Percentiles rank a stretch among this genome's conserved stretches.
Evolutionary conservation across 1,140 invertebrate genomes (phyloP).

Genomic region (Tetramorium parvispinum): DNA sequence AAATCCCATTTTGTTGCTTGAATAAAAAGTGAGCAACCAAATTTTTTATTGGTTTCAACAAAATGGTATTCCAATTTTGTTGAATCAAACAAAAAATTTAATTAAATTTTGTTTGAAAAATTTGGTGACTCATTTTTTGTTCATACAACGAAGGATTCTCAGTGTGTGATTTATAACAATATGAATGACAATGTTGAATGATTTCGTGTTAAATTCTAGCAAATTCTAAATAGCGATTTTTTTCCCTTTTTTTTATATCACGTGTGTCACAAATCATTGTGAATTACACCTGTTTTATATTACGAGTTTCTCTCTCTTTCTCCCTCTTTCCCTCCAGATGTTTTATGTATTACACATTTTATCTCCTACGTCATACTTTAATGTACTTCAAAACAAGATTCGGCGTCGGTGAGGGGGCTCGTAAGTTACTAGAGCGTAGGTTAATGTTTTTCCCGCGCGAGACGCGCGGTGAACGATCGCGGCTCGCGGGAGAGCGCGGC

Average conservation of each 20-base stretch:
- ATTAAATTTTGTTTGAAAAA: too few relatives aligned
- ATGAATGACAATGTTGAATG: neutral
- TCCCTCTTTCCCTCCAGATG: neutral
- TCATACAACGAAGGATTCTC: too few relatives aligned
- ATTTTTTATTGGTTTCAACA: too few relatives aligned
- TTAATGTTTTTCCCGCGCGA: slow-evolving; percentile 22
- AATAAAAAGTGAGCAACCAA: too few relatives aligned
- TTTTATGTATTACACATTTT: slow-evolving; percentile 22
- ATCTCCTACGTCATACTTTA: neutral
- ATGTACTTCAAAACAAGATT: slow-evolving; percentile 11
- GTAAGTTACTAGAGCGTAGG: neutral
- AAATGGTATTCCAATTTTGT: too few relatives aligned
- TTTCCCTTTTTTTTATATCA: neutral
- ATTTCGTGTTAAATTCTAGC: neutral
- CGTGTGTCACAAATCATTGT: neutral
- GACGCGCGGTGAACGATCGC: neutral
- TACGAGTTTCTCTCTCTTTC: neutral
- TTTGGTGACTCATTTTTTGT: too few relatives aligned
- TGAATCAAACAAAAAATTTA: too few relatives aligned
- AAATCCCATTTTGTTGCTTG: too few relatives aligned
- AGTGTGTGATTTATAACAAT: neutral
- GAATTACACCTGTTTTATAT: neutral
- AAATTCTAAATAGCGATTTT: neutral
- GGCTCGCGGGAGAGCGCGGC: slow-evolving; percentile 20
- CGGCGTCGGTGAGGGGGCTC: neutral